Evolutionary conservation across 2,888 invertebrate species (phyloP).

Genomic region (Shargacucullia verbasci): DNA sequence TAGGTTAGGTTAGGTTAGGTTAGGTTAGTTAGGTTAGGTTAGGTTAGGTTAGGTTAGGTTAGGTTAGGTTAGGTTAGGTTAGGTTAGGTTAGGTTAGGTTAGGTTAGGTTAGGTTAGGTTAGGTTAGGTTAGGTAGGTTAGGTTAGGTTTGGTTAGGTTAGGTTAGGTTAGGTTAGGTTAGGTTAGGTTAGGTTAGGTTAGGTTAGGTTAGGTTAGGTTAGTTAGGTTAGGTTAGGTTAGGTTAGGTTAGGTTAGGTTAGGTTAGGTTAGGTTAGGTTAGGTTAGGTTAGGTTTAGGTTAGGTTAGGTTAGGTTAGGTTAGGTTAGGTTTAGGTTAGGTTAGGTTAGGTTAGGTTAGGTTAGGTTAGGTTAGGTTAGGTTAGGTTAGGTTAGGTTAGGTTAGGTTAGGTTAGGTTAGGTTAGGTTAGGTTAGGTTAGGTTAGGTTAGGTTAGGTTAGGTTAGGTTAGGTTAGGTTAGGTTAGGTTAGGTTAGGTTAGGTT

Average conservation of each 20-base stretch:
- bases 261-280: constrained; percentile 56
- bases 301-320: too few species aligned
- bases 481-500: constrained; percentile 40
- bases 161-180: constrained; percentile 57
- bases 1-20: constrained; percentile 51
- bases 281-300: constrained; percentile 57
- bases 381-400: constrained; percentile 42
- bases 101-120: constrained; percentile 55
- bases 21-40: constrained; percentile 56
- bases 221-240: constrained; percentile 52
- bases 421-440: constrained; percentile 52
- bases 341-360: constrained; percentile 56
- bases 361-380: constrained; percentile 45
- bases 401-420: constrained; percentile 45
- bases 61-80: constrained; percentile 59
- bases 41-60: constrained; percentile 55
- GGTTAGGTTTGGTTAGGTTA: constrained; percentile 54
- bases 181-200: constrained; percentile 56
- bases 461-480: constrained; percentile 45
- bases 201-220: constrained; percentile 48
- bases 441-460: constrained; percentile 44
- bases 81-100: constrained; percentile 54
- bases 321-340: too few species aligned
- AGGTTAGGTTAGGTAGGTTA: constrained; percentile 51
- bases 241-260: constrained; percentile 54